Conservation (phyloP, 2,888 invertebrate species). For the Nomada fabriciana region DNA sequence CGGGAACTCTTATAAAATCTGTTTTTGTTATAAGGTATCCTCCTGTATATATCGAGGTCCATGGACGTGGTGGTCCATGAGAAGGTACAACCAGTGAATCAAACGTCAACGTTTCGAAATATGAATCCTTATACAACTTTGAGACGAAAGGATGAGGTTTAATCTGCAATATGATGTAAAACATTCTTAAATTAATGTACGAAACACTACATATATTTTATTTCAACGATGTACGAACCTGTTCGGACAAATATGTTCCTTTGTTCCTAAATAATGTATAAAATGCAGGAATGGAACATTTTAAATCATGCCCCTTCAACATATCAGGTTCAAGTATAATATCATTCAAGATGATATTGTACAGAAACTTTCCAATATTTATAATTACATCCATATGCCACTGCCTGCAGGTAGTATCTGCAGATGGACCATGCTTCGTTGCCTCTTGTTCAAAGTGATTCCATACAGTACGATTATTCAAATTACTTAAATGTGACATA, state of each 20-base stretch:
- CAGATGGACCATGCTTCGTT: constrained; percentile 67
- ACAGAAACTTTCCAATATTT: constrained; percentile 93
- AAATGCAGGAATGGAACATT: constrained; percentile 89
- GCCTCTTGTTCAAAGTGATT: constrained; percentile 87
- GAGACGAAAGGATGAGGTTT: constrained; percentile 94
- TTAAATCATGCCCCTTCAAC: constrained; percentile 28
- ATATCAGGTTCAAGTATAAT: constrained; percentile 91
- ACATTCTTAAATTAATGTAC: too few species aligned
- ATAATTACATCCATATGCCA: constrained; percentile 89
- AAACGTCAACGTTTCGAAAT: constrained; percentile 89
- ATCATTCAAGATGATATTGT: constrained; percentile 93
- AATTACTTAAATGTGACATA: constrained; percentile 83
- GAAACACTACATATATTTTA: constrained; percentile 3
- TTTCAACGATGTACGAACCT: constrained; percentile 84
- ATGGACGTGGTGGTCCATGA: constrained; percentile 94
- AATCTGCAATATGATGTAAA: constrained; percentile 77
- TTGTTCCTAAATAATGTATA: constrained; percentile 91
- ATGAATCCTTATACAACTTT: constrained; percentile 89
- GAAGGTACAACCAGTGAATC: constrained; percentile 91
- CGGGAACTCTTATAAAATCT: constrained; percentile 37
- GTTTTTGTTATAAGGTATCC: constrained; percentile 87
- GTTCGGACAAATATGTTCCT: constrained; percentile 88
- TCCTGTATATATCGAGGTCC: constrained; percentile 89
- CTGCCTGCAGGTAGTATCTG: constrained; percentile 86
- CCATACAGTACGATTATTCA: constrained; percentile 88